Percentiles rank a stretch among this genome's conserved stretches.
These are phyloP conservation scores for Philypnodon macrostomus DNA, from an alignment of 2,797 vertebrate species.

Conservation along the genomic window DNA sequence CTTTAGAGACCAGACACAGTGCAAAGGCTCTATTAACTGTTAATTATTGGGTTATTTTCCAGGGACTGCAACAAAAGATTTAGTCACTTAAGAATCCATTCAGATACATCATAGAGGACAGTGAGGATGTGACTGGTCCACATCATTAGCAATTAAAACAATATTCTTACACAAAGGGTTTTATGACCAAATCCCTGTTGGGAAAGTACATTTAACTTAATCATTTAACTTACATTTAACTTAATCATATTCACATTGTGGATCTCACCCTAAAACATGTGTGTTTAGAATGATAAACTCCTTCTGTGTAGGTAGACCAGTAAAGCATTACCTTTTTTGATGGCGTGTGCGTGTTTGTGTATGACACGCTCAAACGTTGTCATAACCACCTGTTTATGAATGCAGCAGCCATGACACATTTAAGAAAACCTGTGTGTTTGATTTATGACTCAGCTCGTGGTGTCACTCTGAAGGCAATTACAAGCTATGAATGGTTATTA, in stretches of 20 bases:
- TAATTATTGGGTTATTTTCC: conserved; percentile 43
- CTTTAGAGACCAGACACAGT: conserved; percentile 12
- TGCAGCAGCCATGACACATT: conserved; percentile 48
- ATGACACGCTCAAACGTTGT: conserved; percentile 36
- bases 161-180: conserved; percentile 2
- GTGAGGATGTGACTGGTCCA: conserved; percentile 38
- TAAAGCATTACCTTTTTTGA: conserved; percentile 17
- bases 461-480: conserved; percentile 76
- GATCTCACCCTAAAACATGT: too few species aligned
- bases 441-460: conserved; percentile 71
- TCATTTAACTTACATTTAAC: neutral
- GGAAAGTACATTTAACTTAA: neutral
- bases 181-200: neutral
- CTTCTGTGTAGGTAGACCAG: too few species aligned
- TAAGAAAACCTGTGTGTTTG: conserved; percentile 59
- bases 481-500: conserved; percentile 74
- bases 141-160: conserved; percentile 28
- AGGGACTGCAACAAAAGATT: conserved; percentile 21
- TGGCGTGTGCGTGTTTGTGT: conserved; percentile 6
- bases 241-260: neutral
- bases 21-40: conserved; percentile 30
- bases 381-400: conserved; percentile 63
- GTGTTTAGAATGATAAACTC: too few species aligned
- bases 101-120: conserved; percentile 30
- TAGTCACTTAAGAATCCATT: conserved; percentile 17